Evolutionary conservation across 2,113 vertebrate genomes (phyloP).

Genomic region (Corythoichthys intestinalis): DNA sequence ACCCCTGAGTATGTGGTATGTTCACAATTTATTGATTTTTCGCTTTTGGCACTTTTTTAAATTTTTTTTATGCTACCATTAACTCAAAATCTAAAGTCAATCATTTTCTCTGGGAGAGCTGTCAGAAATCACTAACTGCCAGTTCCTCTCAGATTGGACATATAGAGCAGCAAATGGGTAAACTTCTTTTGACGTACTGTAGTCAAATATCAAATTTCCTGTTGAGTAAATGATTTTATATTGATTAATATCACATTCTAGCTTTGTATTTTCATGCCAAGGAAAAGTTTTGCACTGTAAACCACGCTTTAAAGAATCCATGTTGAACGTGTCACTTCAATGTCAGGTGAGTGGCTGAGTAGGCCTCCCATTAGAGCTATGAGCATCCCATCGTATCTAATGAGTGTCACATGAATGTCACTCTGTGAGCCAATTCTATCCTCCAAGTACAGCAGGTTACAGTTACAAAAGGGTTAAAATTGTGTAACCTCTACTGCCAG

Average conservation of each 20-base stretch:
- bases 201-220: not conserved
- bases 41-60: too few species aligned
- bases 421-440: slow-evolving; percentile 25
- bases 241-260: not conserved
- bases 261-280: not conserved
- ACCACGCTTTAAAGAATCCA: slow-evolving; percentile 47
- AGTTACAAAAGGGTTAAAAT: not conserved
- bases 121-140: too few species aligned
- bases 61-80: too few species aligned
- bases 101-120: too few species aligned
- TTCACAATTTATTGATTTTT: too few species aligned
- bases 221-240: not conserved
- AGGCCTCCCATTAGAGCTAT: slow-evolving; percentile 37
- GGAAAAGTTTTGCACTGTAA: slow-evolving; percentile 28
- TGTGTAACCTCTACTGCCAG: slow-evolving; percentile 11
- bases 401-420: slow-evolving; percentile 40
- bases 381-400: slow-evolving; percentile 45
- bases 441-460: slow-evolving; percentile 5
- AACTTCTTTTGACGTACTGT: too few species aligned
- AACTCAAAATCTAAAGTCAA: too few species aligned
- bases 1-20: too few species aligned
- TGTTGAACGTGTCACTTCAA: slow-evolving; percentile 44
- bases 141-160: too few species aligned
- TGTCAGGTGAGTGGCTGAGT: slow-evolving; percentile 58
- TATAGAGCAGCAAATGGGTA: too few species aligned